phyloP scores from a whole-genome alignment of 2,888 invertebrate species.

The Plagiodera versicolora region DNA sequence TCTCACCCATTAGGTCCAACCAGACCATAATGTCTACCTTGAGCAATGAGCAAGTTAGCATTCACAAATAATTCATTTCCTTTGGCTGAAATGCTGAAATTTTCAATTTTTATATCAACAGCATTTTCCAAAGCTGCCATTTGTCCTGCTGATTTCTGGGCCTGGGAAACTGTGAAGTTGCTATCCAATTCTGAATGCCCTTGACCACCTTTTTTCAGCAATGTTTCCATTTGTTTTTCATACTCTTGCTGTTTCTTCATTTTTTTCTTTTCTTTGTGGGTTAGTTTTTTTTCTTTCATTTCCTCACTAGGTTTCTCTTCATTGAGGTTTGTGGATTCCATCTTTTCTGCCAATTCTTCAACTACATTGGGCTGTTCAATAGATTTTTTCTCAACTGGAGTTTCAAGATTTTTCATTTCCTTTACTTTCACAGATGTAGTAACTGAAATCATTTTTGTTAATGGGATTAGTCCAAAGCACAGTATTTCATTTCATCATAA shows the following conservation, averaged over 20 bases:
- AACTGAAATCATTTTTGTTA: slow-evolving; percentile 25
- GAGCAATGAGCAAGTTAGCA: slow-evolving; percentile 89
- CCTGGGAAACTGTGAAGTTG: slow-evolving; percentile 94
- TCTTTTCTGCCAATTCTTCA: slow-evolving; percentile 27
- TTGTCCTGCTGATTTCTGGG: slow-evolving; percentile 73
- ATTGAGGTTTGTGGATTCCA: slow-evolving; percentile 24
- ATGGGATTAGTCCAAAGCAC: too few relatives aligned
- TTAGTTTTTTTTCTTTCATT: slow-evolving; percentile 70
- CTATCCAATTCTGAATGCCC: slow-evolving; percentile 88
- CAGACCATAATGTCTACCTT: slow-evolving; percentile 92
- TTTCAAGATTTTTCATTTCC: slow-evolving; percentile 15
- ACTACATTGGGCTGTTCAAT: not conserved
- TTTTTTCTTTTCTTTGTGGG: slow-evolving; percentile 91
- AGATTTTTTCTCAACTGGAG: slow-evolving; percentile 14
- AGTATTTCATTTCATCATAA: too few relatives aligned
- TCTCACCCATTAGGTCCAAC: slow-evolving; percentile 95
- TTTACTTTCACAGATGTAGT: slow-evolving; percentile 24
- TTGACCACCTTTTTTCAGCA: slow-evolving; percentile 85
- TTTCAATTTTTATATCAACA: slow-evolving; percentile 97
- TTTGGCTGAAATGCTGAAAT: slow-evolving; percentile 96
- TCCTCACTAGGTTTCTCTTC: slow-evolving; percentile 28
- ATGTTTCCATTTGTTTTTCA: slow-evolving; percentile 81
- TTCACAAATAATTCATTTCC: slow-evolving; percentile 97
- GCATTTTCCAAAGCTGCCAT: slow-evolving; percentile 86
- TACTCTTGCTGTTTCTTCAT: slow-evolving; percentile 86